Evolutionary conservation across 1,140 invertebrate genomes (phyloP), one percentile per base, ranked within the genome.

Genomic region (Pseudomyrmex cubaensis): DNA sequence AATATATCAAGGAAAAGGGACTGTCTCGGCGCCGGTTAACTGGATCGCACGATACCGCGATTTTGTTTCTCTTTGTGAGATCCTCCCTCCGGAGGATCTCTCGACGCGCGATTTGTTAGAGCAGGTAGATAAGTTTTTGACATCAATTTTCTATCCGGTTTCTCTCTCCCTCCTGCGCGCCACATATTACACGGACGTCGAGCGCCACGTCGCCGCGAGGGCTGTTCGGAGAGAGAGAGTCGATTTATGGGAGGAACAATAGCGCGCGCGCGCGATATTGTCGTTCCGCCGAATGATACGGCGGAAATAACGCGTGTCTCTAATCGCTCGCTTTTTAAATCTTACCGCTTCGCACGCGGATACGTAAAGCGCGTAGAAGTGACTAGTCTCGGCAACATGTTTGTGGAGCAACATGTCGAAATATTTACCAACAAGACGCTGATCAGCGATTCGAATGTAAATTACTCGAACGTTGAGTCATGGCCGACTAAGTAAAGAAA

Each of bases 81-180:
- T 22, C 46, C 35, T 44, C 17, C 44, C 8, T 25, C 2, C 8
- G 35, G 22, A 72, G 20, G 1, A 59, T 64, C 25, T 35, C 46
- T 63, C 5, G 8, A 64, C 9, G 57, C 20, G 22, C 22, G 25
- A 62, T 77, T 54, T 78, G 35, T 78, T 48, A 67, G 1, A 67
- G 17, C 17, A 44, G 20, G 10, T 57, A 56, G 17, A 46, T 77
- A 69, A 57, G 44, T 69, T 78, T 78, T 78, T 57, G 35, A 67
- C 75, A 67, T 77, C 50, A 77, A 77, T 67, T 77, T 67, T 77
- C 62, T 77, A 48, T 76, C 50, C 13, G 50, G 35, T 66, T 69
- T 20, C 59, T 10, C 17, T 35, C 35, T 35, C 35, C 35, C 35
- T 35, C 5, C 35, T 7, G 35, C 20, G 4, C 20, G 17, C 9